Evolutionary conservation across 2,113 vertebrate genomes (phyloP).

Genomic region (Vulpes ferrilata): DNA sequence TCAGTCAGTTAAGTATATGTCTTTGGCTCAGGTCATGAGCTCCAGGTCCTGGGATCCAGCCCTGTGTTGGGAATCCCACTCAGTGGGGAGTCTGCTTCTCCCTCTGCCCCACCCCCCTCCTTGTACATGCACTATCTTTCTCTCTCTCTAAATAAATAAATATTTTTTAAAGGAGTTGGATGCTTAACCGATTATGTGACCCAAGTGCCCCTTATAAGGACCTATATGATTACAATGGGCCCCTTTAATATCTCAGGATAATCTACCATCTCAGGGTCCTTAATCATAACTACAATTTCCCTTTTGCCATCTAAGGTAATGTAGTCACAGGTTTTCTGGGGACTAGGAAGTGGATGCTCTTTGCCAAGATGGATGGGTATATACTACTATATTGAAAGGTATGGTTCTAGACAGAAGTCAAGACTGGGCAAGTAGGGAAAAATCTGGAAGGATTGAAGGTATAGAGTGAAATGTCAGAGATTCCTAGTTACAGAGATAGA

Average conservation of each 20-base stretch:
- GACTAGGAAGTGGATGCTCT: not conserved
- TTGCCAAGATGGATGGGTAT: not conserved
- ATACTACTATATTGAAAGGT: not conserved
- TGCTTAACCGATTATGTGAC: not conserved
- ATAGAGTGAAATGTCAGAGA: not conserved
- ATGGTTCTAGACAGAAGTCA: not conserved
- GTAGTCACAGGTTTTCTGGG: not conserved
- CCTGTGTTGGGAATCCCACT: too few species aligned
- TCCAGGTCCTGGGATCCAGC: too few species aligned
- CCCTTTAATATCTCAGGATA: not conserved
- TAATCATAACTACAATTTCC: not conserved
- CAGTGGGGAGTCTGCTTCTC: too few species aligned
- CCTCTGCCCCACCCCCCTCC: too few species aligned
- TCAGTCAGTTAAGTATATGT: too few species aligned
- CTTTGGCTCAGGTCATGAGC: too few species aligned
- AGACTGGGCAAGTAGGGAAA: not conserved
- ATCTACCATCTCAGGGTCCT: not conserved
- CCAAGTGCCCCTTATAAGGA: not conserved
- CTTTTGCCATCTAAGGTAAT: not conserved
- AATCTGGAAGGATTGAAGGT: not conserved
- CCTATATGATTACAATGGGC: not conserved
- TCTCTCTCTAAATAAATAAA: not conserved
- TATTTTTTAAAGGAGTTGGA: not conserved
- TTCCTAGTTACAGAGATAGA: not conserved
- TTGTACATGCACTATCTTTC: too few species aligned